These are phyloP conservation scores for Micropterix aruncella DNA, from an alignment of 2,888 invertebrate genomes.

Conservation along the genomic window DNA sequence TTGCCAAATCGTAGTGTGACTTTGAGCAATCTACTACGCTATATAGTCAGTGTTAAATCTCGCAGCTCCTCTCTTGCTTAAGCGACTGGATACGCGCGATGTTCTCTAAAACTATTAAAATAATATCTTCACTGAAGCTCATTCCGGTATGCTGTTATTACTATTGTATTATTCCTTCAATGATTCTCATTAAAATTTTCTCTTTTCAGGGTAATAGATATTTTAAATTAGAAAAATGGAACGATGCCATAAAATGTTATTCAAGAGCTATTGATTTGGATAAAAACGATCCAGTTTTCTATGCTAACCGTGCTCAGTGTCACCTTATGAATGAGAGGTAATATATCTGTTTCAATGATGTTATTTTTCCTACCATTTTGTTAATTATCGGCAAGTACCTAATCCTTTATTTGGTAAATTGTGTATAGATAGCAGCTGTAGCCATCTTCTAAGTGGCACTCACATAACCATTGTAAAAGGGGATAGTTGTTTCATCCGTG, in stretches of 20 bases:
- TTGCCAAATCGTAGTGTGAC: no score
- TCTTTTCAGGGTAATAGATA: constrained; percentile 60
- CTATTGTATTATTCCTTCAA: constrained; percentile 4
- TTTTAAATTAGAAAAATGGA: constrained; percentile 67
- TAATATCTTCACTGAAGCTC: constrained; percentile 13
- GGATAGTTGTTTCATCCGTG: no score
- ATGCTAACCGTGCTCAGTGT: constrained; percentile 80
- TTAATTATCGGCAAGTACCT: no score
- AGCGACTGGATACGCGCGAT: no score
- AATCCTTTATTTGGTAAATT: no score
- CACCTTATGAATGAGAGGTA: constrained; percentile 69
- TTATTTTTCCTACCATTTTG: neutral
- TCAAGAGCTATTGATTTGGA: constrained; percentile 75
- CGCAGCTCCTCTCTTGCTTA: no score
- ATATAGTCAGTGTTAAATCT: no score
- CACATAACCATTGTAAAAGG: no score
- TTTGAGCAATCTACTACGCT: no score
- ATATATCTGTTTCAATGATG: constrained; percentile 1
- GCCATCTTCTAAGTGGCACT: no score
- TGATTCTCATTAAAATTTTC: constrained; percentile 6
- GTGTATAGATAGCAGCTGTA: no score
- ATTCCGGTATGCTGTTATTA: constrained; percentile 5
- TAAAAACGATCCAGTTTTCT: constrained; percentile 64
- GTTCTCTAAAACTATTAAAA: no score
- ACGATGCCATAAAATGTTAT: constrained; percentile 76